Base-by-base conservation (phyloP, 2,888 invertebrate species). In the Carterocephalus palaemon region DNA sequence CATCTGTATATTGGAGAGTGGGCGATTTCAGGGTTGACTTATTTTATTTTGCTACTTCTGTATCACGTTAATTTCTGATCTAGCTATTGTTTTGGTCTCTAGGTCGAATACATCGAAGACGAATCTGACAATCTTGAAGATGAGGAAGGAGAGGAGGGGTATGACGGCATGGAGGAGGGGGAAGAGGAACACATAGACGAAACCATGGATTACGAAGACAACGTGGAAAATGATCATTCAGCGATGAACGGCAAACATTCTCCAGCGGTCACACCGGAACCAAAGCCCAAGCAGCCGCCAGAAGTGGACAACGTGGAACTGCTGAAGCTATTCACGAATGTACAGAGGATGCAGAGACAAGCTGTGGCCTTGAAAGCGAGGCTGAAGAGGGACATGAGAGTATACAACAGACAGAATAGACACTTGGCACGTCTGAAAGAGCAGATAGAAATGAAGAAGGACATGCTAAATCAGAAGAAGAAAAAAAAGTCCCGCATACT, bases 51-150 rank as follows among this genome's bases (percentile, higher is more conserved):
- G 16, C n/a, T 15, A 26, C 9, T 10, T 24, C 8, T 24, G 8
- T 8, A 3, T 24, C 3, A 24, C 9, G 24, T 24, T 34, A 8
- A 22, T 2, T n/a, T n/a, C n/a, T n/a, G n/a, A n/a, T n/a, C n/a
- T n/a, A n/a, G n/a, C n/a, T n/a, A n/a, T n/a, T n/a, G 2, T 23
- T 43, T 36, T 26, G 10, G 15, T 26, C 54, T 57, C 20, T 58
- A 86, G 86, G 84, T 84, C 3, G 86, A 86, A 67, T 86, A 86
- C 54, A 85, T 86, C 49, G 86, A 86, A 38, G 86, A 86, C 55
- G 84, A 85, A 16, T 74, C 79, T 1, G 51, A 83, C 36, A 78
- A 82, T 15, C 72, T 76, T 52, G 78, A 75, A 38, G 67, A 69
- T 19, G 19, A 62, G 24, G 63, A 62, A 9, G 61, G 62, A 17